Evolutionary conservation across 2,113 vertebrate genomes (phyloP).

Genomic region (Apodemus sylvaticus): DNA sequence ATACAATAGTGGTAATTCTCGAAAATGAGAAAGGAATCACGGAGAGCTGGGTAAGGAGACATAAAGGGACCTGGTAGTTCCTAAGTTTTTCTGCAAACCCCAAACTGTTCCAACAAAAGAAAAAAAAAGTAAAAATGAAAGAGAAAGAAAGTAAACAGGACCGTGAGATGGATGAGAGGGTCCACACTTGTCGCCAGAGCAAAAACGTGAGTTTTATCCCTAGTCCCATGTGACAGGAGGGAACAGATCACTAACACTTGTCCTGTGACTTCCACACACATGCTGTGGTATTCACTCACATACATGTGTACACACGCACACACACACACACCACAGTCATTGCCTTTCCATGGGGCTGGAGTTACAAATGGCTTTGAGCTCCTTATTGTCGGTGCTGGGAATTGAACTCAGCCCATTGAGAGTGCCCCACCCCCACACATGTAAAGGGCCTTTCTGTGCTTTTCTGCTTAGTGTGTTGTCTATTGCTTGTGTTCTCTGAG

Average conservation of each 20-base stretch:
- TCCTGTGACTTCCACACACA: not conserved
- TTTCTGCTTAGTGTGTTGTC: rapidly evolving
- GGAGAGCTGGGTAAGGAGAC: not conserved
- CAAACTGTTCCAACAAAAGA: not conserved
- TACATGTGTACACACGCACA: too few relatives aligned
- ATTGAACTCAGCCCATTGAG: not conserved
- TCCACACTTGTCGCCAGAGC: not conserved
- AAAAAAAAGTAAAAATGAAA: not conserved
- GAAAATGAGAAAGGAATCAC: not conserved
- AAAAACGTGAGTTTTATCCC: not conserved
- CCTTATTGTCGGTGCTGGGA: not conserved
- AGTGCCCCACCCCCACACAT: too few relatives aligned
- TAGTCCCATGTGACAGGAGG: not conserved
- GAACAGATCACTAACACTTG: too few relatives aligned
- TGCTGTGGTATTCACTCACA: not conserved
- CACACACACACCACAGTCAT: not conserved
- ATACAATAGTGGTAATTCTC: not conserved
- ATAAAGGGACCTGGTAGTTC: rapidly evolving
- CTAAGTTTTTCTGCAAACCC: not conserved
- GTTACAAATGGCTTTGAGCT: not conserved
- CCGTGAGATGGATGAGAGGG: not conserved
- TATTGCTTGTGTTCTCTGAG: not conserved
- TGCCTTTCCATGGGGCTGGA: not conserved
- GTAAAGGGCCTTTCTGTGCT: not conserved
- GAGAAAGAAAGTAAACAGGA: too few relatives aligned